phyloP scores from a whole-genome alignment of 2,113 vertebrate species.

The Orientallactaga bullata region DNA sequence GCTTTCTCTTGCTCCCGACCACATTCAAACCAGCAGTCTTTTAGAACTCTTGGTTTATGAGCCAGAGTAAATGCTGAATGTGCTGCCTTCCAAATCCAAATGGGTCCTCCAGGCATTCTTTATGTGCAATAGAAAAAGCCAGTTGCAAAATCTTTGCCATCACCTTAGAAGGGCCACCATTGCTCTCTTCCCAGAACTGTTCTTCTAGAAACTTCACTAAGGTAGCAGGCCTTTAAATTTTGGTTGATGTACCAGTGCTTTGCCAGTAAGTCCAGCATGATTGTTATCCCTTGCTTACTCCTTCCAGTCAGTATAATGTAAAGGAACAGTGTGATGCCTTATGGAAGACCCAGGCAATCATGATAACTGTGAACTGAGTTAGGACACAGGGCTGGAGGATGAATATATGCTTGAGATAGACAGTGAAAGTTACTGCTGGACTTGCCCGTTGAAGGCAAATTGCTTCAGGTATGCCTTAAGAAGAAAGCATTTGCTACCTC shows the following conservation, averaged over 20 bases:
- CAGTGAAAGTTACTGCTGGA: background rate
- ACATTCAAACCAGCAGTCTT: background rate
- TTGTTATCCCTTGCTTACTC: background rate
- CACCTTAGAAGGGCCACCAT: background rate
- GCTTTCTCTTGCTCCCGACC: background rate
- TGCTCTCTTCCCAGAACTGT: accelerated
- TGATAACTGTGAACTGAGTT: background rate
- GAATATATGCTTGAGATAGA: background rate
- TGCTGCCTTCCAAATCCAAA: background rate
- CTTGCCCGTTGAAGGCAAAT: background rate
- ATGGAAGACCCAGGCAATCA: background rate
- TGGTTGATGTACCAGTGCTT: background rate
- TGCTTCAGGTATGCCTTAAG: background rate
- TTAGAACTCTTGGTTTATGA: background rate
- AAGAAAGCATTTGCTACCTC: background rate
- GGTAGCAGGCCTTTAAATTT: background rate
- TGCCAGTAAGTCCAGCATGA: background rate
- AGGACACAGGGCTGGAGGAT: background rate
- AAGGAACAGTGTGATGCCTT: too few species aligned
- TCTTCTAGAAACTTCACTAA: background rate
- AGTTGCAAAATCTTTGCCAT: background rate
- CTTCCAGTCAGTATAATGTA: background rate
- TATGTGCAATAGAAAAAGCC: background rate
- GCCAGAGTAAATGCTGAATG: background rate
- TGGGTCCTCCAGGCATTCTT: background rate